Percentiles rank a stretch among this genome's conserved stretches.
These are phyloP conservation scores for Callorhinus ursinus DNA, from an alignment of 2,113 vertebrate genomes.

Conservation along the genomic window DNA sequence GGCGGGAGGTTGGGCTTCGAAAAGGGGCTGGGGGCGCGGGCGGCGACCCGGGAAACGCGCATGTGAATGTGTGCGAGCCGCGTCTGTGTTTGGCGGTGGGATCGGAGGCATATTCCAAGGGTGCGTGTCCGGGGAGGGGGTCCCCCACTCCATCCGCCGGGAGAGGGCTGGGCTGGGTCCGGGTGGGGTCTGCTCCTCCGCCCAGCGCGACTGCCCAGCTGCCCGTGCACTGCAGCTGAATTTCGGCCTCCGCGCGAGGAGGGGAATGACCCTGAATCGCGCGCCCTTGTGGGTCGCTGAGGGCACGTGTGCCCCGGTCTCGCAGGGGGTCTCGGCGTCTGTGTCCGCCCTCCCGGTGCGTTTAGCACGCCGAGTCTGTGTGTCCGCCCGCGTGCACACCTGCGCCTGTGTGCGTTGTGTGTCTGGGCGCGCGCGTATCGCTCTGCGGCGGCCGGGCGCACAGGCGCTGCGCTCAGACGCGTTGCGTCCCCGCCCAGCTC, in stretches of 20 bases:
- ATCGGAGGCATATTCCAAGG: fast-evolving
- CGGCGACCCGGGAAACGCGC: no score
- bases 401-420: not conserved
- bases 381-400: not conserved
- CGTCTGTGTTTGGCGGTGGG: not conserved
- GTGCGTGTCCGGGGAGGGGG: not conserved
- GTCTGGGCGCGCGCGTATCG: not conserved
- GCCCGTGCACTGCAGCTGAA: not conserved
- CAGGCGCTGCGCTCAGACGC: not conserved
- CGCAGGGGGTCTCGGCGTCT: no score
- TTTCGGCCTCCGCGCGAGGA: not conserved
- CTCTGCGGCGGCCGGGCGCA: not conserved
- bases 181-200: no score
- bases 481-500: not conserved
- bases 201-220: not conserved
- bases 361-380: not conserved
- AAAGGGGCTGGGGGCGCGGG: not conserved
- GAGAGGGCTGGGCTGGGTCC: not conserved
- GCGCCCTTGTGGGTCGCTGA: not conserved
- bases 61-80: fast-evolving
- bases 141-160: not conserved
- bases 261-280: not conserved
- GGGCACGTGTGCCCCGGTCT: not conserved
- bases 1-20: not conserved
- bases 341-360: not conserved